Evolutionary conservation across 2,113 vertebrate species (phyloP).

Genomic region (Raja brachyura): DNA sequence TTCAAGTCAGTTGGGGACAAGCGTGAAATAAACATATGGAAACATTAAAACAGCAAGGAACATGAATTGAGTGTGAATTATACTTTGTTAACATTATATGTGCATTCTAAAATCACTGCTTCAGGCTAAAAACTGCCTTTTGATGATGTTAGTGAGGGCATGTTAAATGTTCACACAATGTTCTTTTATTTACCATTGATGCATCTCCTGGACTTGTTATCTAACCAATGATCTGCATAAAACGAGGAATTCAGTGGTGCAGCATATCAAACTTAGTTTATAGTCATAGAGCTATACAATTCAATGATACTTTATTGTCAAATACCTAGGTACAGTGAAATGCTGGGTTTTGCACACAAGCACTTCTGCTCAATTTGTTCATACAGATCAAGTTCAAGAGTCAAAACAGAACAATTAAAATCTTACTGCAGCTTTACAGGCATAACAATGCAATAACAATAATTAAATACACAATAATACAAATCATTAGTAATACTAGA

Average conservation of each 20-base stretch:
- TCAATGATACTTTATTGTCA: no score
- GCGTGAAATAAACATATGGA: background rate
- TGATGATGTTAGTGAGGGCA: background rate
- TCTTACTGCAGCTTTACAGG: no score
- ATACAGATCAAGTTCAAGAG: no score
- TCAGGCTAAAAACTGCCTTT: background rate
- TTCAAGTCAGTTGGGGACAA: slow-evolving; percentile 46
- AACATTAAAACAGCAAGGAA: background rate
- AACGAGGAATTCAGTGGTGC: background rate
- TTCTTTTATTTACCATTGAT: background rate
- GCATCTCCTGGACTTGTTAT: background rate
- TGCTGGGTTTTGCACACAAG: no score
- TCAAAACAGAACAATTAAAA: no score
- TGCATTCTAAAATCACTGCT: background rate
- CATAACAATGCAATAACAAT: no score
- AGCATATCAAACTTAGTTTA: background rate
- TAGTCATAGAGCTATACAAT: no score
- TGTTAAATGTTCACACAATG: background rate
- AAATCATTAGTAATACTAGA: no score
- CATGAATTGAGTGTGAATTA: background rate
- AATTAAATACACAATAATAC: no score
- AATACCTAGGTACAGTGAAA: no score
- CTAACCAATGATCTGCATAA: no score
- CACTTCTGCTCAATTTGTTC: no score
- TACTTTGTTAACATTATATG: background rate